Evolutionary conservation across 2,888 invertebrate species (phyloP), one percentile per base, ranked within the genome.

Genomic region (Rhorus exstirpatorius): DNA sequence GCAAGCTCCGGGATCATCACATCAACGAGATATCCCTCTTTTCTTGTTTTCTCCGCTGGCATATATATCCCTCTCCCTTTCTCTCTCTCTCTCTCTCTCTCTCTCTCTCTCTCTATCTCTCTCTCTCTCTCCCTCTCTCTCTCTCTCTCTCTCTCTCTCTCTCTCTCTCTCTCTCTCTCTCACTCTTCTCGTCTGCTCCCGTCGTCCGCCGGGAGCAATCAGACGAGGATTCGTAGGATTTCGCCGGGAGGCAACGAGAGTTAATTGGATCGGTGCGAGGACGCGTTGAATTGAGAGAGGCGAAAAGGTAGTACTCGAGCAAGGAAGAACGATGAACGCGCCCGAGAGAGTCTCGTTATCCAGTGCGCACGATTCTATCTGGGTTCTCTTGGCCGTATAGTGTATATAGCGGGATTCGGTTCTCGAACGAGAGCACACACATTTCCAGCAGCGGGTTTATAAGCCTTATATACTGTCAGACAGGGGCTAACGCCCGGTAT

Each of bases 251-350:
- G 78, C 78, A 78, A 49, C 74, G 55, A 68, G 78, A 80, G 85
- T 88, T 88, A 87, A 88, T 87, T 88, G 87, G 86, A 87, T 88
- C 84, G 84, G 79, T 63, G 76, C 81, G 81, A 65, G 70, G 83
- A 72, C 79, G 84, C 70, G 83, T 83, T 81, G 83, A 85, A 85
- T 86, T 83, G 86, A 83, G 83, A 83, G 78, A 79, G 76, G 55
- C 63, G 74, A 78, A 83, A 81, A 76, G 74, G 70, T 70, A 63
- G 76, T 35, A 46, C 4, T 6, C 14, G 17, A n/a, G 35, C 19
- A 17, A 7, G 46, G 19, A 35, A 26, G 41, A 17, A 24, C 53
- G 44, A 65, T 31, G 53, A 51, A 35, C 51, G 70, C 19, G 55
- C 68, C 14, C 49, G 26, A 60, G 70, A 17, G 61, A 21, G 46